Base-by-base conservation (phyloP, 92 coral and sea anemone genomes). In the Pocillopora grandis region DNA sequence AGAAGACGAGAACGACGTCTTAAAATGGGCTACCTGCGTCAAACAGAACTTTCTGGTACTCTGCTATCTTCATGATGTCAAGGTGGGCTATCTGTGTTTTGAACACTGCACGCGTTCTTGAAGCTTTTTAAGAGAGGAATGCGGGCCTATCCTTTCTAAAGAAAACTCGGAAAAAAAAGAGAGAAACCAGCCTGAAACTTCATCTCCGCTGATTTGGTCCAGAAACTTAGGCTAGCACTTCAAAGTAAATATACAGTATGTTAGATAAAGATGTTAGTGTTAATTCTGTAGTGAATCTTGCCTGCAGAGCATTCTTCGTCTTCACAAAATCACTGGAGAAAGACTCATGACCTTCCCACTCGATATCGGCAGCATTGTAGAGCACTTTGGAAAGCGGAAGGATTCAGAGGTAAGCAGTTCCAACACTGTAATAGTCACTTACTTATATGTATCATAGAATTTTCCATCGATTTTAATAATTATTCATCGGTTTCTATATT, bases 1-100 rank as follows among this genome's bases (percentile, higher is more conserved):
- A 75, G 92, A 96, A 75, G 96, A 96, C 16, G 79, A 87, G 58
- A 75, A 59, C 18, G 98, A 94, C 70, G 98, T 96, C 5, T 86
- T 96, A 49, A 96, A 96, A 80, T 96, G 98, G 98, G 93, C 94
- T 1, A 85, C 98, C 86, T 96, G 98, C 87, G 98, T 96, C 5
- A 94, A 90, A 37, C 82, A 96, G 52, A 89, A 90, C 76, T 73
- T 89, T 77, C 84, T 96, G 59, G 98, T 94, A 9, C 91, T 96
- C 69, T 93, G 99, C 59, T 96, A 94, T 63, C 90, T 96, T 37
- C 98, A 96, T 85, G 98, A 96, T 71, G 99, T 96, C 62, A 96
- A 96, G 96, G 99, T 96, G 19, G 20, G 73, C 31, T 27, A 27
- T 27, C 31, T 27, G 31, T 27, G 31, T 27, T 27, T 27, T 27